Conservation (phyloP, 1,140 invertebrate species). For the Bombus fervidus region DNA sequence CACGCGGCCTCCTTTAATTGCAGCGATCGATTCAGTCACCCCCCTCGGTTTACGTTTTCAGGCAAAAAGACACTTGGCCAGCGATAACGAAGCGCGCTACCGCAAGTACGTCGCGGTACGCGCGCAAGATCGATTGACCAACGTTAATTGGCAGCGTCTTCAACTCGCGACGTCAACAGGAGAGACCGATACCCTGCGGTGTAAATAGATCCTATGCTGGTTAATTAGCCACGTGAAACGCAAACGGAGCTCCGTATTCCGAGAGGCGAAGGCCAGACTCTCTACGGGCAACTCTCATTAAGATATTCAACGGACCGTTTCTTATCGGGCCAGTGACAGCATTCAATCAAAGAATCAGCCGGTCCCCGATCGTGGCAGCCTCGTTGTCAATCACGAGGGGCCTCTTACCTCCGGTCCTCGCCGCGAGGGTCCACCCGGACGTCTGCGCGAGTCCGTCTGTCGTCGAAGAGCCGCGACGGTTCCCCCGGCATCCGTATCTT, state of each 20-base stretch:
- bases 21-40: not conserved
- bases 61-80: not conserved
- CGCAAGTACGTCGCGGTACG: not conserved
- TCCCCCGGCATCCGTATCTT: constrained; percentile 75
- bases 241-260: not conserved
- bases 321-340: constrained; percentile 81
- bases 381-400: constrained; percentile 80
- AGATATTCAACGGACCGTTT: constrained; percentile 78
- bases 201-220: constrained; percentile 63
- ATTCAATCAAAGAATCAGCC: constrained; percentile 80
- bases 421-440: constrained; percentile 50
- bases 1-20: constrained; percentile 35
- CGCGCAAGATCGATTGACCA: constrained; percentile 66
- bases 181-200: constrained; percentile 55
- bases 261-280: not conserved
- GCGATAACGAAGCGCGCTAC: constrained; percentile 21
- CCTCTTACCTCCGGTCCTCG: constrained; percentile 56
- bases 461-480: constrained; percentile 21
- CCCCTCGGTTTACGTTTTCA: not conserved
- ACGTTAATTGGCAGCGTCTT: constrained; percentile 68
- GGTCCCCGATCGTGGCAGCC: constrained; percentile 68
- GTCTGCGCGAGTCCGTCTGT: constrained; percentile 36
- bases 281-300: constrained; percentile 76
- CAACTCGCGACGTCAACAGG: constrained; percentile 39
- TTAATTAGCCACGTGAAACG: constrained; percentile 69